Evolutionary conservation across 2,797 vertebrate genomes (phyloP).

Genomic region (Clarias laeviceps): DNA sequence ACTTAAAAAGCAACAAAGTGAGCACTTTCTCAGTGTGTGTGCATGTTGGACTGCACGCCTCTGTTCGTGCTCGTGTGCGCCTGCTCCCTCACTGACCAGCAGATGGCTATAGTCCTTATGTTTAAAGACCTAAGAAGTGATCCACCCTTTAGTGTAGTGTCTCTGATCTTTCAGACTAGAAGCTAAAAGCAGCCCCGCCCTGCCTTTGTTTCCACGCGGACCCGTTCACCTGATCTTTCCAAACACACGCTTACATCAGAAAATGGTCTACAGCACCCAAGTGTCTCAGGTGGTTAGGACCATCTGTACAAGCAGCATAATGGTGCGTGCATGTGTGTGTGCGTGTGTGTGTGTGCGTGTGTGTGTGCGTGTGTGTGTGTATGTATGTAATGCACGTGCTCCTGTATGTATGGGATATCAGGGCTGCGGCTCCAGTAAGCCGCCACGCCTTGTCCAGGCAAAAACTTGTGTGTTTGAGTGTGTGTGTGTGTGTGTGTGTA

Average conservation of each 20-base stretch:
- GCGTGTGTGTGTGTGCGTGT: constrained; percentile 26
- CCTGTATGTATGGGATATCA: neutral
- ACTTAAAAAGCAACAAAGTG: neutral
- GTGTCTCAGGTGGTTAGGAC: constrained; percentile 53
- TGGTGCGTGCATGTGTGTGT: constrained; percentile 25
- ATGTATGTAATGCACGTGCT: constrained; percentile 7
- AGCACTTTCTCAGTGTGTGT: neutral
- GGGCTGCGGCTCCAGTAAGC: constrained; percentile 7
- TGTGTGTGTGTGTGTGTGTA: constrained; percentile 30
- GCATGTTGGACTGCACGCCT: neutral
- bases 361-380: constrained; percentile 17
- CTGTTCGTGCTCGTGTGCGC: constrained; percentile 22
- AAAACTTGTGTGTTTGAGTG: constrained; percentile 1
- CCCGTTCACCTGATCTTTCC: constrained; percentile 41
- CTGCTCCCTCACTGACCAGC: constrained; percentile 62
- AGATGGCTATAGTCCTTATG: constrained; percentile 65
- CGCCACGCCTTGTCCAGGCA: constrained; percentile 3
- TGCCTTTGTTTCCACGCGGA: constrained; percentile 48
- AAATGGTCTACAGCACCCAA: constrained; percentile 41
- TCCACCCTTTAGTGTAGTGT: constrained; percentile 26
- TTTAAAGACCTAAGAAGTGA: constrained; percentile 28
- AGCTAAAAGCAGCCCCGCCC: constrained; percentile 42
- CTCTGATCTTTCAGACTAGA: constrained; percentile 17
- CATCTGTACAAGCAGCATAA: constrained; percentile 52
- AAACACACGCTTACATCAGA: constrained; percentile 44